A percentile compares a stretch with the other conserved stretches of the same genome.
These are phyloP conservation scores for Glareola pratincola DNA, from an alignment of 2,113 vertebrate genomes.

Conservation along the genomic window DNA sequence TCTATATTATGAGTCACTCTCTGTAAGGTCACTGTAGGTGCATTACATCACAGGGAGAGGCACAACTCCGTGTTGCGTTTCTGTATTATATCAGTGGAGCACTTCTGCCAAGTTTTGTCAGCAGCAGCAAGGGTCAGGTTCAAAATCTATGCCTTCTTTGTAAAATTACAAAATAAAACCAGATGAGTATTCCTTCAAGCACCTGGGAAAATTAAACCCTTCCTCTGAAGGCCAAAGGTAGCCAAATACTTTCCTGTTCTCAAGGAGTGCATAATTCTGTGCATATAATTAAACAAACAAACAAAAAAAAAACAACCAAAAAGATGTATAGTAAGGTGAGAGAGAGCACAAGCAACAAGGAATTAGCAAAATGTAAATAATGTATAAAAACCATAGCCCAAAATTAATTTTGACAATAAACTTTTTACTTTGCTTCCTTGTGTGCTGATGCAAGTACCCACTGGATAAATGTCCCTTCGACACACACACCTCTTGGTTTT, in stretches of 20 bases:
- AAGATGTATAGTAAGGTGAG: background rate
- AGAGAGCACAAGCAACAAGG: background rate
- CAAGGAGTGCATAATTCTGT: background rate
- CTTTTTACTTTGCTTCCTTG: background rate
- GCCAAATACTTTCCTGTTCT: background rate
- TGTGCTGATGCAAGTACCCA: background rate
- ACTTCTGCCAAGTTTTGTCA: slow-evolving; percentile 58
- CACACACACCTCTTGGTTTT: background rate
- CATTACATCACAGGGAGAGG: slow-evolving; percentile 58
- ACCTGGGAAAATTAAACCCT: slow-evolving; percentile 28
- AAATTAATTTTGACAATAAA: background rate
- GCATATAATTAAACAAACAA: background rate
- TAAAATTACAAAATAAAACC: slow-evolving; percentile 54
- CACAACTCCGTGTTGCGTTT: slow-evolving; percentile 6
- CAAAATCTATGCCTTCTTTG: slow-evolving; percentile 45
- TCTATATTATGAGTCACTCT: slow-evolving; percentile 50
- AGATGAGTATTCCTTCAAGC: slow-evolving; percentile 26
- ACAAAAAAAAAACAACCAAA: background rate
- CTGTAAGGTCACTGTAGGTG: slow-evolving; percentile 10
- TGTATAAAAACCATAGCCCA: background rate
- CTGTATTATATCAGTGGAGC: slow-evolving; percentile 39
- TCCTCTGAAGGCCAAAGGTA: background rate
- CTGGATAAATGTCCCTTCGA: background rate
- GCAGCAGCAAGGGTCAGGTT: slow-evolving; percentile 42
- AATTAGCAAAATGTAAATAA: background rate